Evolutionary conservation across 2,888 invertebrate genomes (phyloP).

Genomic region (Microctonus brassicae): DNA sequence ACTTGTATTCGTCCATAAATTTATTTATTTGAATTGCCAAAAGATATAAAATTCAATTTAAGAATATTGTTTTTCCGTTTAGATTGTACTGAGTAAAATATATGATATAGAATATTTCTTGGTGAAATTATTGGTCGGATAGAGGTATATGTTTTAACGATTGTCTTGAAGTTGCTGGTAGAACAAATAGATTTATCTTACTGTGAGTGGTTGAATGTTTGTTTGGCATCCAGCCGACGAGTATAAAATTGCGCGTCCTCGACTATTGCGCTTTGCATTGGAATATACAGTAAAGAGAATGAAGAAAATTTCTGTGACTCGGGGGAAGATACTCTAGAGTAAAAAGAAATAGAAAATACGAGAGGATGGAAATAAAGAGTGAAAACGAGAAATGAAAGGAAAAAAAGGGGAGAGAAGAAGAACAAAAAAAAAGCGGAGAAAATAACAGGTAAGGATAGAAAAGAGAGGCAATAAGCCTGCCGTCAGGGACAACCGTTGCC

Average conservation of each 20-base stretch:
- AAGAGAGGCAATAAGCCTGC: constrained; percentile 48
- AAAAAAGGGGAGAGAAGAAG: constrained; percentile 21
- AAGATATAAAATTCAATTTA: background rate
- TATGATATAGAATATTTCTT: background rate
- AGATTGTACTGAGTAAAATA: background rate
- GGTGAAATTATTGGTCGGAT: constrained; percentile 3
- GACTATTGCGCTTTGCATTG: background rate
- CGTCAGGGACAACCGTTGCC: constrained; percentile 52
- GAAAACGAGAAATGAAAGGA: background rate
- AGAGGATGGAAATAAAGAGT: background rate
- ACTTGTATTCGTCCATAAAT: too few species aligned
- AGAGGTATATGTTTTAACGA: constrained; percentile 1
- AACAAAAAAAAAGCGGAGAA: constrained; percentile 25
- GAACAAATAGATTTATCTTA: constrained; percentile 15
- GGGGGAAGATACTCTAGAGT: constrained; percentile 8
- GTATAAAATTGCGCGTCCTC: background rate
- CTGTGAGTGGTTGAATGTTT: constrained; percentile 22
- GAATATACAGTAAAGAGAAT: background rate
- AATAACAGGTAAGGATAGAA: constrained; percentile 41
- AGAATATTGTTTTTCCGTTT: background rate
- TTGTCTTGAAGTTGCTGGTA: constrained; percentile 26
- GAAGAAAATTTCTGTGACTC: constrained; percentile 18
- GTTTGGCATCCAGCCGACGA: constrained; percentile 27
- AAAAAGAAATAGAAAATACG: background rate
- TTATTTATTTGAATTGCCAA: background rate